Evolutionary conservation across 2,797 vertebrate genomes (phyloP).

Genomic region (Poeciliopsis turneri): DNA sequence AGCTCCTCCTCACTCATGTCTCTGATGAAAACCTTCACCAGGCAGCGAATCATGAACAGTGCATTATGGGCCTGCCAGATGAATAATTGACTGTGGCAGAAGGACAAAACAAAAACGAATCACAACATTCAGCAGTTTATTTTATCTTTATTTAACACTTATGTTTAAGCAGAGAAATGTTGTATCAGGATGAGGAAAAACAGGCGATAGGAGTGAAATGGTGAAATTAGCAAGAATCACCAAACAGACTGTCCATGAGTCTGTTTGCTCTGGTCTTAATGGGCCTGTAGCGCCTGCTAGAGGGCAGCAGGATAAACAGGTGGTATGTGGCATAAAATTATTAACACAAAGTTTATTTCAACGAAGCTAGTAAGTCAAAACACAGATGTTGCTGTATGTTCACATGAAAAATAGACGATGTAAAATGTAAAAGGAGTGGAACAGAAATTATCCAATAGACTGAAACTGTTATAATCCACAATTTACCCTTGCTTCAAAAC

Average conservation of each 20-base stretch:
- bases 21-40: conserved; percentile 95
- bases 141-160: neutral
- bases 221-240: neutral
- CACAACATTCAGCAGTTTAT: neutral
- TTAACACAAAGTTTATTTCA: neutral
- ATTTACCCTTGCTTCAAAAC: neutral
- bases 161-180: neutral
- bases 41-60: conserved; percentile 94
- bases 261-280: too few species aligned
- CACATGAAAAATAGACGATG: neutral
- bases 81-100: conserved; percentile 90
- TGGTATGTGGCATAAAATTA: neutral
- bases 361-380: neutral
- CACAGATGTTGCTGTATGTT: neutral
- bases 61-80: conserved; percentile 99
- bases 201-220: neutral
- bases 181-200: neutral
- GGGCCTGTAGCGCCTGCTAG: too few species aligned
- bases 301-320: too few species aligned
- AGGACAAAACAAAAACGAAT: conserved; percentile 45
- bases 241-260: too few species aligned
- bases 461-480: neutral
- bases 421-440: neutral
- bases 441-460: neutral
- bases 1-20: conserved; percentile 92